Evolutionary conservation across 2,113 vertebrate species (phyloP).

Genomic region (Plecturocebus donacophilus): DNA sequence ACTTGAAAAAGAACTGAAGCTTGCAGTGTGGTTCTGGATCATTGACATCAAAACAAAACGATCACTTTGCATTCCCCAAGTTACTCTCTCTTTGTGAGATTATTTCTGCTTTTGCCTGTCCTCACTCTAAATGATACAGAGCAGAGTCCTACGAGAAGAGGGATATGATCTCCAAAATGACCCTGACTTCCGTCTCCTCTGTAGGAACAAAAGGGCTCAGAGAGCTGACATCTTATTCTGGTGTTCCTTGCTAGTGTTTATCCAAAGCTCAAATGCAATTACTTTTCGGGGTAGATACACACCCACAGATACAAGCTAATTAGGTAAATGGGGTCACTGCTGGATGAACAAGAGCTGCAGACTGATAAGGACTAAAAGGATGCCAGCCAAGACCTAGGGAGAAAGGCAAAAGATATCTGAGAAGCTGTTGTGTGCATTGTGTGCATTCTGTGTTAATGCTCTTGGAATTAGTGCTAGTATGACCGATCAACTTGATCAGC

Average conservation of each 20-base stretch:
- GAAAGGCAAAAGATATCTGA: background rate
- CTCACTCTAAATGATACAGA: background rate
- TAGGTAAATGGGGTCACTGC: conserved; percentile 36
- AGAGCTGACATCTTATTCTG: conserved; percentile 7
- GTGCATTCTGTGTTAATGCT: background rate
- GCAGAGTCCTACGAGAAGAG: background rate
- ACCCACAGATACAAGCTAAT: background rate
- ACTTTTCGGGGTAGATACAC: background rate
- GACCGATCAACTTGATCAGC: background rate
- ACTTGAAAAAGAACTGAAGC: background rate
- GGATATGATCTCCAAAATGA: background rate
- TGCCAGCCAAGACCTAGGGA: conserved; percentile 4
- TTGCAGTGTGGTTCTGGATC: conserved; percentile 26
- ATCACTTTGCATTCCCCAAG: background rate
- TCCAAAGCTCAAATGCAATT: background rate
- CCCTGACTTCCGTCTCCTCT: background rate
- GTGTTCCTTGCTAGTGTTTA: background rate
- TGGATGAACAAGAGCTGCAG: conserved; percentile 2
- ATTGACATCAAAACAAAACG: background rate
- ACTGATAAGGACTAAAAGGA: background rate
- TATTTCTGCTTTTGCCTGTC: conserved; percentile 57
- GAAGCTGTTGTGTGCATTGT: background rate
- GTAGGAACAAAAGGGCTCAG: background rate
- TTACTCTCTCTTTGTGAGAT: background rate
- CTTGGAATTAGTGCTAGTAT: background rate